Evolutionary conservation across 2,113 vertebrate species (phyloP).

Genomic region (Crotalus horridus): DNA sequence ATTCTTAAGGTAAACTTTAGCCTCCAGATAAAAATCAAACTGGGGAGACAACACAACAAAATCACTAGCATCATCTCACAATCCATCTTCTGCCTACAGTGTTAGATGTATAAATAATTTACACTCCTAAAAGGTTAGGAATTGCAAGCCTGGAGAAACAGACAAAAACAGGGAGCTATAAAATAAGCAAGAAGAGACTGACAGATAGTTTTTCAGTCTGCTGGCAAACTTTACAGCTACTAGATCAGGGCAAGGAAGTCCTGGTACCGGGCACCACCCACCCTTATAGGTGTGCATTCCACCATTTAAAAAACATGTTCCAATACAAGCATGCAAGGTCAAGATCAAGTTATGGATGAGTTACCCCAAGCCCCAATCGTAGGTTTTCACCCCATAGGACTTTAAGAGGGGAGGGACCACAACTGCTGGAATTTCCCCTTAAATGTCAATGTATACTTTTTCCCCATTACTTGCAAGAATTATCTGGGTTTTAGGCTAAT

Average conservation of each 20-base stretch:
- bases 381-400: neutral
- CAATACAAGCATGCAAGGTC: neutral
- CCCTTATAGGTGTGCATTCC: neutral
- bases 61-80: constrained; percentile 35
- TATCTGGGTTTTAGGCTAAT: neutral
- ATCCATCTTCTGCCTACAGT: constrained; percentile 51
- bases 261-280: neutral
- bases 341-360: neutral
- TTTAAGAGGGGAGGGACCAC: neutral
- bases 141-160: constrained; percentile 47
- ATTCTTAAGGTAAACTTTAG: neutral
- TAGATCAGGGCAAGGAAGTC: neutral
- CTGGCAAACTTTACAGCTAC: neutral
- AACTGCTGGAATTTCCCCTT: neutral
- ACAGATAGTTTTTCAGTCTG: constrained; percentile 10
- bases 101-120: constrained; percentile 65
- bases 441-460: neutral
- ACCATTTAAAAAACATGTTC: neutral
- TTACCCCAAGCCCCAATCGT: neutral
- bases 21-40: neutral
- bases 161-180: constrained; percentile 54
- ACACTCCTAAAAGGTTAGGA: constrained; percentile 63
- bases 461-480: neutral
- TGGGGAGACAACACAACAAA: neutral
- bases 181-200: constrained; percentile 40